A percentile compares a stretch with the other conserved stretches of the same genome.
These are phyloP conservation scores for Prunella strophiata DNA, from an alignment of 2,797 vertebrate species.

Conservation along the genomic window DNA sequence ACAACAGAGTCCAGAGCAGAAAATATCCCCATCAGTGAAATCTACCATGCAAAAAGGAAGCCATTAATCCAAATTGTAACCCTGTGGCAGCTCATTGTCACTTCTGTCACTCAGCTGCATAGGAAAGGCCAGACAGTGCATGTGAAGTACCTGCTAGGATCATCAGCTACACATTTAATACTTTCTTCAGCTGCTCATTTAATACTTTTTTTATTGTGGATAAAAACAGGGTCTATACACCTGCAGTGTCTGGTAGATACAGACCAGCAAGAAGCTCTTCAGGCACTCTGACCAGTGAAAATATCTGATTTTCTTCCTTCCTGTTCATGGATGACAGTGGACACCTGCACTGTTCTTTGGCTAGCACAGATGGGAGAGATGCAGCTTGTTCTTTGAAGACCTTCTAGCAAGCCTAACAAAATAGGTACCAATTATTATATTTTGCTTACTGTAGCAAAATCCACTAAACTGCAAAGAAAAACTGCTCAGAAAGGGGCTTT, in stretches of 20 bases:
- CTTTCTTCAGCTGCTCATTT: neutral
- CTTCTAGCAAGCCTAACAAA: neutral
- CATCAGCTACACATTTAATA: neutral
- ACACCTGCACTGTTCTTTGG: neutral
- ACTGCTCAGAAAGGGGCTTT: neutral
- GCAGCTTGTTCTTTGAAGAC: neutral
- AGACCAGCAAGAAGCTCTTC: neutral
- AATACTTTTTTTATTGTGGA: neutral
- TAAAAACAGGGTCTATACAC: neutral
- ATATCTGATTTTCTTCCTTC: neutral
- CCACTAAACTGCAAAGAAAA: neutral
- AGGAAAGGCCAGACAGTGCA: neutral
- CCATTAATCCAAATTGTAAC: neutral
- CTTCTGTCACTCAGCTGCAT: neutral
- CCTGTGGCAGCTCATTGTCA: neutral
- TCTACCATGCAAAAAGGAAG: neutral
- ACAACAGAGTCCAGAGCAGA: neutral
- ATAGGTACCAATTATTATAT: neutral
- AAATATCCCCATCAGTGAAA: neutral
- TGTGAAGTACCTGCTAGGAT: neutral
- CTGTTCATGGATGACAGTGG: neutral
- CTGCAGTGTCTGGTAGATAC: neutral
- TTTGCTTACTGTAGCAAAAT: conserved; percentile 7
- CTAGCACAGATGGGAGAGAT: neutral
- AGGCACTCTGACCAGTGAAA: neutral